phyloP scores from a whole-genome alignment of 2,797 vertebrate genomes.

The Uromys caudimaculatus region DNA sequence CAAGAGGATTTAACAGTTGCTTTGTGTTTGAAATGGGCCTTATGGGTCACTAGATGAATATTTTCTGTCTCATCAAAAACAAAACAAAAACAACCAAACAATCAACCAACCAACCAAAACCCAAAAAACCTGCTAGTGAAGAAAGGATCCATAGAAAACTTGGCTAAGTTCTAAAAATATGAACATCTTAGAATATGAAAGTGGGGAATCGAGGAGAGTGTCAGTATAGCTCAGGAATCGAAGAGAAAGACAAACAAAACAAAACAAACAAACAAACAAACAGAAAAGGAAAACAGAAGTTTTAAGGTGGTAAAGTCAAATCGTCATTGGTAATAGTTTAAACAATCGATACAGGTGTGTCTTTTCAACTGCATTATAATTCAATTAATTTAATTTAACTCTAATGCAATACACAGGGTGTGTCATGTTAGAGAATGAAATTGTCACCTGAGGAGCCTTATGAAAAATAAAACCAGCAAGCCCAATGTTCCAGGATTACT shows the following conservation, averaged over 20 bases:
- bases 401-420: neutral
- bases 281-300: neutral
- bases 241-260: neutral
- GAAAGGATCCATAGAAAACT: neutral
- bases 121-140: neutral
- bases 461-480: neutral
- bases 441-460: conserved; percentile 58
- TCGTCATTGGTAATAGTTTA: neutral
- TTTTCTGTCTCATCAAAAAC: neutral
- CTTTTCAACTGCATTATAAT: conserved; percentile 32
- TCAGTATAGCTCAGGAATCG: neutral
- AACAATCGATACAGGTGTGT: neutral
- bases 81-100: neutral
- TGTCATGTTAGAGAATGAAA: neutral
- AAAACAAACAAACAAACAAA: too few relatives aligned
- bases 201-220: neutral
- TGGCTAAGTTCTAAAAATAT: neutral
- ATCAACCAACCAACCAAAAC: too few relatives aligned
- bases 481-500: neutral
- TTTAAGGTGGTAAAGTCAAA: neutral
- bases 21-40: neutral
- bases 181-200: neutral
- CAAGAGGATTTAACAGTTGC: neutral
- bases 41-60: neutral
- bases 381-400: neutral